A percentile compares a stretch with the other conserved stretches of the same genome.
phyloP scores from a whole-genome alignment of 2,888 invertebrate genomes.

The Scrobipalpa costella region DNA sequence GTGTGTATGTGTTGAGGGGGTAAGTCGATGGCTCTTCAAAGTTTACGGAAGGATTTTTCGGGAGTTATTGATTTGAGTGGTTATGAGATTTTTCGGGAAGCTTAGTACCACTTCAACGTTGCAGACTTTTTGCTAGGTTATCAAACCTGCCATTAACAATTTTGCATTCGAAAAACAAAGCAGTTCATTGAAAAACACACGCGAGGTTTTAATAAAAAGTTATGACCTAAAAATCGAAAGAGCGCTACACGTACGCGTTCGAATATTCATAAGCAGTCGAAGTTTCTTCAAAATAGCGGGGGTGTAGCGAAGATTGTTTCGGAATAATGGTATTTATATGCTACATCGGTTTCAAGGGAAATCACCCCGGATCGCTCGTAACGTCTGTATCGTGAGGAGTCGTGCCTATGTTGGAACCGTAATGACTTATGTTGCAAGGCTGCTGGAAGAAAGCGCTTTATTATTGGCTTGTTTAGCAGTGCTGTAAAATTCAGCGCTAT shows the following conservation, averaged over 20 bases:
- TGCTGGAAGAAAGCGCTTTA: not conserved
- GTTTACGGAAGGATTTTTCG: conserved; percentile 42
- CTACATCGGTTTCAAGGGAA: conserved; percentile 81
- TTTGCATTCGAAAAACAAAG: conserved; percentile 15
- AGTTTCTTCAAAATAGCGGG: conserved; percentile 62
- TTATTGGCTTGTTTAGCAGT: not conserved
- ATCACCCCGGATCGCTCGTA: conserved; percentile 75
- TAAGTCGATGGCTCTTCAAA: conserved; percentile 43
- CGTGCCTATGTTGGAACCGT: conserved; percentile 29
- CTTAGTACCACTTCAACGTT: conserved; percentile 24
- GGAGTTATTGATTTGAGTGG: conserved; percentile 44
- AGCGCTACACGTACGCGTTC: conserved; percentile 20
- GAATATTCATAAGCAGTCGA: conserved; percentile 58
- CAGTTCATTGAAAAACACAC: conserved; percentile 15
- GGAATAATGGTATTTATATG: conserved; percentile 80
- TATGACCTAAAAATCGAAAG: conserved; percentile 19
- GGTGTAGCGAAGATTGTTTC: conserved; percentile 68
- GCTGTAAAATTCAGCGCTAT: not conserved
- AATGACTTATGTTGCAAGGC: conserved; percentile 23
- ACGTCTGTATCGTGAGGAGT: conserved; percentile 44
- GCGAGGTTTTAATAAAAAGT: conserved; percentile 16
- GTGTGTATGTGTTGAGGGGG: conserved; percentile 41
- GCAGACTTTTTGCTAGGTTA: not conserved
- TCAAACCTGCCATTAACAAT: conserved; percentile 10
- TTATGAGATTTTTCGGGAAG: conserved; percentile 31